Conservation (phyloP, 2,888 invertebrate genomes). For the Allolobophora icterica region DNA sequence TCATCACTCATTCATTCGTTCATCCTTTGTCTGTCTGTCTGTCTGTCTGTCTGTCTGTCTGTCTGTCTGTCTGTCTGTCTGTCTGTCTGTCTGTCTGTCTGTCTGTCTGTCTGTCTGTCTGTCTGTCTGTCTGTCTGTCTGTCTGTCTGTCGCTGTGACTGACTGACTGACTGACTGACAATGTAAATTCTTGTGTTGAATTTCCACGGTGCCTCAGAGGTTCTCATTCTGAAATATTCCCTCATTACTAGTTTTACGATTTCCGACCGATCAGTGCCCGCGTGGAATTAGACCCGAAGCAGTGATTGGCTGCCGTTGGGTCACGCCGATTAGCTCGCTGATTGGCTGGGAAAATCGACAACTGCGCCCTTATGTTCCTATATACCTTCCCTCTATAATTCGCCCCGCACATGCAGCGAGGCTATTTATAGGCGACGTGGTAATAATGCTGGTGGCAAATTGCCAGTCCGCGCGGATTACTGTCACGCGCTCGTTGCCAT, state of each 20-base stretch:
- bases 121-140: too few relatives aligned
- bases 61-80: too few relatives aligned
- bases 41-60: too few relatives aligned
- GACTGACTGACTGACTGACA: neutral
- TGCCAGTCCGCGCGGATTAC: slow-evolving; percentile 1
- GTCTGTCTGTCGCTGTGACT: neutral
- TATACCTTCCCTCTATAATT: neutral
- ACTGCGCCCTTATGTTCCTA: neutral
- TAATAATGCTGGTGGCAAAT: neutral
- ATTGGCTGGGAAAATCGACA: neutral
- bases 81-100: too few relatives aligned
- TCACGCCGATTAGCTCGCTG: neutral
- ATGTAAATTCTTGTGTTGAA: neutral
- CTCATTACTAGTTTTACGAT: neutral
- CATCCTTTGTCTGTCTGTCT: too few relatives aligned
- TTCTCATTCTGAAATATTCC: neutral
- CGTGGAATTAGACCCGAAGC: slow-evolving; percentile 11
- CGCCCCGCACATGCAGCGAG: too few relatives aligned
- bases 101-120: too few relatives aligned
- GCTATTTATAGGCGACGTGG: neutral
- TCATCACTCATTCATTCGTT: too few relatives aligned
- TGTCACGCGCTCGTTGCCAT: neutral
- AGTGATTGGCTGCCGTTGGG: neutral
- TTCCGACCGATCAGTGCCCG: neutral
- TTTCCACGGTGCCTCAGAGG: neutral